Evolutionary conservation across 1,140 invertebrate genomes (phyloP).

Genomic region (Drosophila seguyi): DNA sequence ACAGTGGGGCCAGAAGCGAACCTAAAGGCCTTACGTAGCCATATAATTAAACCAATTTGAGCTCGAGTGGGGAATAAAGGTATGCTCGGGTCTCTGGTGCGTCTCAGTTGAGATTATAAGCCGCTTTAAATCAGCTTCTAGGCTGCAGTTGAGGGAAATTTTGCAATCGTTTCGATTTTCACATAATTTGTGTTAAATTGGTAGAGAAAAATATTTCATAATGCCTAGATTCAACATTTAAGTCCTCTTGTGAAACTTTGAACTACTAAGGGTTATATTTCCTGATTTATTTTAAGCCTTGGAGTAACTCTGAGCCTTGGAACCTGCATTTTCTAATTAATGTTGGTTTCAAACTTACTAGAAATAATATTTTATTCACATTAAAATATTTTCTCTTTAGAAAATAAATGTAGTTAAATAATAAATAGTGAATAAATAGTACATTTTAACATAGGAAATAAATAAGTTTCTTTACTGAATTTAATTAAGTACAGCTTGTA

Average conservation of each 20-base stretch:
- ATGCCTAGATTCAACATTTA: not conserved
- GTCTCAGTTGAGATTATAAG: conserved; percentile 16
- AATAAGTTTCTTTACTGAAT: not conserved
- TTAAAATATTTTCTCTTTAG: no score
- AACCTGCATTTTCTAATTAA: not conserved
- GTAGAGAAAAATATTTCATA: not conserved
- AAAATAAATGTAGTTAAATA: no score
- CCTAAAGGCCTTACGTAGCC: conserved; percentile 17
- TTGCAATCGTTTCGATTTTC: not conserved
- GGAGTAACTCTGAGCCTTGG: not conserved
- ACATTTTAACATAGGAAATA: not conserved
- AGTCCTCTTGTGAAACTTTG: not conserved
- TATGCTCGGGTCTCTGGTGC: not conserved
- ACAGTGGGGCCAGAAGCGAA: conserved; percentile 33
- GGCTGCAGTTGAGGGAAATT: not conserved
- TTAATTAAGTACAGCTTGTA: not conserved
- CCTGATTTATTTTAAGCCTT: no score
- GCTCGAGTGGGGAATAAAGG: conserved; percentile 32
- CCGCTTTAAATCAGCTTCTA: conserved; percentile 14
- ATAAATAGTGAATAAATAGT: not conserved
- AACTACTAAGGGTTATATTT: not conserved
- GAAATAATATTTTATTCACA: no score
- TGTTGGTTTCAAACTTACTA: not conserved
- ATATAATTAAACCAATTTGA: conserved; percentile 45
- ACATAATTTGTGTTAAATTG: not conserved